A percentile compares a stretch with the other conserved stretches of the same genome.
Evolutionary conservation across 2,888 invertebrate genomes (phyloP).

Genomic region (Sericinus montela): DNA sequence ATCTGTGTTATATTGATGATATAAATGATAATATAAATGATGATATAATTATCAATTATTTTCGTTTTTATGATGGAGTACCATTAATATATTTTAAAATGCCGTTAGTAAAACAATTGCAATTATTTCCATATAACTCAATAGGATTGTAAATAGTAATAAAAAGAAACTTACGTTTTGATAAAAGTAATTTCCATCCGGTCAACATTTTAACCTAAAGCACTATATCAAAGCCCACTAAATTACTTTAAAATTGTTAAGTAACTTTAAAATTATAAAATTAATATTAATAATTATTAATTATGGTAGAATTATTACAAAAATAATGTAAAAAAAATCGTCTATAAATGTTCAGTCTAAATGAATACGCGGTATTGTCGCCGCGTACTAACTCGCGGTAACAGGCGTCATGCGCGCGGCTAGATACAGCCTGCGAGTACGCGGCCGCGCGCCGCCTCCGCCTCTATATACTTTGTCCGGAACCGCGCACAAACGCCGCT

Average conservation of each 20-base stretch:
- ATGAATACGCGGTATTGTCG: constrained; percentile 23
- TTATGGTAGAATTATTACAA: no score
- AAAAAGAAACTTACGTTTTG: constrained; percentile 55
- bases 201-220: constrained; percentile 51
- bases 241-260: background rate
- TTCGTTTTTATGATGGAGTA: no score
- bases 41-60: no score
- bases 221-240: constrained; percentile 12
- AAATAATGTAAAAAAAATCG: background rate
- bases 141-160: no score
- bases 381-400: constrained; percentile 33
- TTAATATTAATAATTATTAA: background rate
- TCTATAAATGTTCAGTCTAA: constrained; percentile 10
- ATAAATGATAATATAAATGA: no score
- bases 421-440: constrained; percentile 41
- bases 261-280: background rate
- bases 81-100: no score
- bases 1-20: no score
- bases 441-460: constrained; percentile 51
- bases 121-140: no score
- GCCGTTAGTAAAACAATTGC: no score
- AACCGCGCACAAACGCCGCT: background rate
- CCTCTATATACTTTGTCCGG: constrained; percentile 68
- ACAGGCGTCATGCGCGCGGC: constrained; percentile 35
- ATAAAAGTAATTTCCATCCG: constrained; percentile 66